phyloP scores from a whole-genome alignment of 2,113 vertebrate species.

The Barnardius zonarius region DNA sequence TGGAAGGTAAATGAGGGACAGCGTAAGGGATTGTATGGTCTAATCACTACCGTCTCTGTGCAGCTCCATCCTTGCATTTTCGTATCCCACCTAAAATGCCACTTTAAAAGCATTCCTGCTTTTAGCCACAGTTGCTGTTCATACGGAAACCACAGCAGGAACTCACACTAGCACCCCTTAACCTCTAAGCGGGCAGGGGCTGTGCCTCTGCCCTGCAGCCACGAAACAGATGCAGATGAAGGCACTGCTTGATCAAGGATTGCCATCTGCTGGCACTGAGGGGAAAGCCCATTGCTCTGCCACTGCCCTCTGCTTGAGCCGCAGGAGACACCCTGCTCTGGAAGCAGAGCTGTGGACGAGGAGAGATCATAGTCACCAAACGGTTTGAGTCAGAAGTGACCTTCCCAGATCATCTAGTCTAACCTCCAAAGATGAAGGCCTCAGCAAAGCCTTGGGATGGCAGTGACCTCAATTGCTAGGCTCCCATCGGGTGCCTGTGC shows the following conservation, averaged over 20 bases:
- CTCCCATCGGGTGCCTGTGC: accelerated
- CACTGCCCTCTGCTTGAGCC: not conserved
- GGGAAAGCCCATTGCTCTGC: not conserved
- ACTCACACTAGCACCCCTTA: not conserved
- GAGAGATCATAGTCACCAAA: accelerated
- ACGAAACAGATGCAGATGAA: not conserved
- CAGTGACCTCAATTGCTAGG: not conserved
- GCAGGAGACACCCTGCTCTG: too few relatives aligned
- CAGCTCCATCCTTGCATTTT: not conserved
- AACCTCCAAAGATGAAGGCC: too few relatives aligned
- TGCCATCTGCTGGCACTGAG: not conserved
- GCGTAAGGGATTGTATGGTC: accelerated
- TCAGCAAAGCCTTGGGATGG: not conserved
- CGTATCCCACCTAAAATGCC: accelerated
- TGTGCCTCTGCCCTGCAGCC: not conserved
- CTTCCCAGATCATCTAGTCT: too few relatives aligned
- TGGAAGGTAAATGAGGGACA: not conserved
- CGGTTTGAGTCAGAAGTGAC: not conserved
- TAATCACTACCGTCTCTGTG: not conserved
- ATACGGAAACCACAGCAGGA: not conserved
- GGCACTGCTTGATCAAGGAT: not conserved
- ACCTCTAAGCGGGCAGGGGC: not conserved
- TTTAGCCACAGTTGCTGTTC: not conserved
- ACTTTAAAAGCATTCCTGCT: not conserved
- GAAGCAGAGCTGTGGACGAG: not conserved